Evolutionary conservation across 2,888 invertebrate genomes (phyloP), one percentile per base, ranked within the genome.

Genomic region (Chaitophorus viminalis): DNA sequence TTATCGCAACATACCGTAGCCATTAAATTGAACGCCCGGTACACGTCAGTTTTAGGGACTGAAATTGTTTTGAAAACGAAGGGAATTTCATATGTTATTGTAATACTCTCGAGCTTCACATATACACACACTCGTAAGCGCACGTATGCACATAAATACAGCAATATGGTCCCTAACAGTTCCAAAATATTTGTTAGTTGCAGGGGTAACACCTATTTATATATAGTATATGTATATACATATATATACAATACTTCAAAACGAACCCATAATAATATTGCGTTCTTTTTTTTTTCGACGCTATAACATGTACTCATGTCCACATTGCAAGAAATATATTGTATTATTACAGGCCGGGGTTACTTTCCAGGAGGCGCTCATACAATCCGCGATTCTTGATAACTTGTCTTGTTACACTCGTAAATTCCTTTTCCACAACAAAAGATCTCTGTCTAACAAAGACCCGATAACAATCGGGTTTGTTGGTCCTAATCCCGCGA

Each of bases 221-320:
- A n/a, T n/a, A n/a, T n/a, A n/a, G n/a, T n/a, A n/a, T n/a, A n/a
- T n/a, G n/a, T n/a, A n/a, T n/a, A n/a, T n/a, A n/a, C n/a, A n/a
- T 25, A 21, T 9, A 25, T 8, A 29, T 29, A 68, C 68, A 68
- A 68, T 68, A n/a, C 68, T 29, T 11, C 0, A 29, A n/a, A 25
- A 68, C 78, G 6, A 78, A 36, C 78, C 60, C 78, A 36, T 78
- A 78, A 78, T 60, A 33, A 6, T 60, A 78, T 78, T 60, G 33
- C 78, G 78, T 60, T 60, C n/a, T 60, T 77, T 29, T 60, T 68
- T n/a, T 68, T 29, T 11, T 25, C 29, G 68, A 29, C 68, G 60
- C 1, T 46, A 14, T 46, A 46, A 9, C 6, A 46, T 14, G 11
- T 46, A 46, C 46, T 46, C 46, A 3, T 25, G 8, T 60, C 18